Evolutionary conservation across 1,140 invertebrate genomes (phyloP).

Genomic region (Bradynema listronoti): DNA sequence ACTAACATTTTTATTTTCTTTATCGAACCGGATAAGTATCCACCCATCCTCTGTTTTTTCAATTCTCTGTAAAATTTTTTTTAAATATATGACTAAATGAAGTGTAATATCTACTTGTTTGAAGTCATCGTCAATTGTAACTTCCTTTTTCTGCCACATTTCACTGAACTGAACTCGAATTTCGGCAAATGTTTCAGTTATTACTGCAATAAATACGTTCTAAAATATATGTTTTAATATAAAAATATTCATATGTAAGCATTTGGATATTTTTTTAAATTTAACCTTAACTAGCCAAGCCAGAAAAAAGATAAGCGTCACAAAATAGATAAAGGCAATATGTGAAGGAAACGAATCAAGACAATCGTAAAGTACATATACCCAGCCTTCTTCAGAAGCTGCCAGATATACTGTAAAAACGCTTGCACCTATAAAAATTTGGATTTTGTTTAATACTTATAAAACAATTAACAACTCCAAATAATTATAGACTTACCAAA

Average conservation of each 20-base stretch:
- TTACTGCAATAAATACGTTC: constrained; percentile 99
- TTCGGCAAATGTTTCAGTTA: constrained; percentile 99
- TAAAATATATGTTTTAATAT: constrained; percentile 40
- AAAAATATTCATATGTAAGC: constrained; percentile 4
- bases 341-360: constrained; percentile 92
- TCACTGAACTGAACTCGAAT: constrained; percentile 99
- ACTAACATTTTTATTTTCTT: constrained; percentile 63
- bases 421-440: constrained; percentile 63
- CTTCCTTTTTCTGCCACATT: constrained; percentile 87
- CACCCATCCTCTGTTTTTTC: constrained; percentile 59
- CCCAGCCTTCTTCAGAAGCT: constrained; percentile 98
- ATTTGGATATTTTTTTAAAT: too few species aligned
- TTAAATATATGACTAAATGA: not conserved
- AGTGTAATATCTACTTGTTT: constrained; percentile 27
- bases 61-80: constrained; percentile 66
- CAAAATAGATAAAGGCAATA: constrained; percentile 91
- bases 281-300: constrained; percentile 89
- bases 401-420: constrained; percentile 95
- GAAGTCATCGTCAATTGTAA: constrained; percentile 49
- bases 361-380: constrained; percentile 97
- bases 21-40: constrained; percentile 59
- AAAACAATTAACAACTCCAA: constrained; percentile 19
- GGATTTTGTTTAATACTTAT: constrained; percentile 18
- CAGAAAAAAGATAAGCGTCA: constrained; percentile 97
- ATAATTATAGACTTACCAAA: constrained; percentile 67